Evolutionary conservation across 2,797 vertebrate genomes (phyloP), one percentile per base, ranked within the genome.

Genomic region (Danionella dracula): DNA sequence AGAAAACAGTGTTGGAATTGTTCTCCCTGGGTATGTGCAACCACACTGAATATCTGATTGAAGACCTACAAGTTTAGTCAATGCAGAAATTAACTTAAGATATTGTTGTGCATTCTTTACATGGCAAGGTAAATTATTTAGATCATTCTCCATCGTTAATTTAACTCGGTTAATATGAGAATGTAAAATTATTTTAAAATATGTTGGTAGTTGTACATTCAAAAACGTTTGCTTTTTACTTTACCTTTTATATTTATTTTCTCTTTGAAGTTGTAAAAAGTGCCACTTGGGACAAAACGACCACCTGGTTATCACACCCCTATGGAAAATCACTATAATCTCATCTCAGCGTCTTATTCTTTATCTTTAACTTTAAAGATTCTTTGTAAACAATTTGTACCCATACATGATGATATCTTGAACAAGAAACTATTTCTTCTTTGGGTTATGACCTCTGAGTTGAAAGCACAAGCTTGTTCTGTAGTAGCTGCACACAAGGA

Each of bases 201-300:
- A 19, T 16, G 6, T 16, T 17, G 31, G 23, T 16, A 35, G 19
- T 17, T 34, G 12, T 32, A 17, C 4, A 42, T n/a, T n/a, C n/a
- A n/a, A n/a, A n/a, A n/a, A n/a, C n/a, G n/a, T n/a, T n/a, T n/a
- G n/a, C n/a, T n/a, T n/a, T n/a, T n/a, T n/a, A n/a, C n/a, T n/a
- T n/a, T n/a, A n/a, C n/a, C n/a, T n/a, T n/a, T n/a, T n/a, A n/a
- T n/a, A 3, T 27, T 27, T 4, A n/a, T 21, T 5, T 61, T 61
- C 9, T 59, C 2, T 19, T 20, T 13, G 38, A 17, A 35, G 12
- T 11, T 27, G 17, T 41, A 37, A 27, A 10, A 13, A 13, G 35
- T 10, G 31, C 35, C 23, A 53, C 70, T 54, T 70, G 42, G 46
- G 71, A 63, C 63, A 41, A 67, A 41, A 51, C n/a, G 12, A 66